Evolutionary conservation across 2,888 invertebrate genomes (phyloP).

Genomic region (Caenorhabditis sp.): DNA sequence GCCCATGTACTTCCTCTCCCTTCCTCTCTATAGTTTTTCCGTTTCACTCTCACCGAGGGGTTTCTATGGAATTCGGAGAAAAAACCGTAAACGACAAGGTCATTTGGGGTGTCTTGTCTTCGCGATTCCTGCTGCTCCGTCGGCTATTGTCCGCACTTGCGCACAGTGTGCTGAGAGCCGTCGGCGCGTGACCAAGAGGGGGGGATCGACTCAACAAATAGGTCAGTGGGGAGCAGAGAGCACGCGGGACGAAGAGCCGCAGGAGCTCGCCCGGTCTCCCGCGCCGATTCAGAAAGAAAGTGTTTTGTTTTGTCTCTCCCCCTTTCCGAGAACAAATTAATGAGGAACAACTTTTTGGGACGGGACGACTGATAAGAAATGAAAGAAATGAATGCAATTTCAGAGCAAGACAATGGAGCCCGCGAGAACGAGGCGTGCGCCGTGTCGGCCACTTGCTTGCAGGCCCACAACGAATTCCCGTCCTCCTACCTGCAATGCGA

Average conservation of each 20-base stretch:
- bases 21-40: background rate
- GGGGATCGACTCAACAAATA: slow-evolving; percentile 36
- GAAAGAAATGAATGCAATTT: slow-evolving; percentile 26
- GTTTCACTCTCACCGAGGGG: background rate
- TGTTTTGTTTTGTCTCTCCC: slow-evolving; percentile 38
- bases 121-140: slow-evolving; percentile 1
- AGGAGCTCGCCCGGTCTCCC: slow-evolving; percentile 3
- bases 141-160: slow-evolving; percentile 46
- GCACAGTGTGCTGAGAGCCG: slow-evolving; percentile 39
- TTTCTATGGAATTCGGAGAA: background rate
- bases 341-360: background rate
- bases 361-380: background rate
- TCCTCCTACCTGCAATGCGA: slow-evolving; percentile 77
- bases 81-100: slow-evolving; percentile 7
- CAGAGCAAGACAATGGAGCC: slow-evolving; percentile 76
- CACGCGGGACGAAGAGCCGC: slow-evolving; percentile 6
- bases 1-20: background rate
- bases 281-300: slow-evolving; percentile 24
- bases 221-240: slow-evolving; percentile 23
- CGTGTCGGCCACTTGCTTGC: slow-evolving; percentile 76
- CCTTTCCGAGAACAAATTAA: background rate
- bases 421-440: slow-evolving; percentile 72
- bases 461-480: slow-evolving; percentile 72
- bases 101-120: slow-evolving; percentile 3
- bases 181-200: slow-evolving; percentile 50